Conservation (phyloP, 2,113 vertebrate genomes). For the Ctenomys sociabilis region DNA sequence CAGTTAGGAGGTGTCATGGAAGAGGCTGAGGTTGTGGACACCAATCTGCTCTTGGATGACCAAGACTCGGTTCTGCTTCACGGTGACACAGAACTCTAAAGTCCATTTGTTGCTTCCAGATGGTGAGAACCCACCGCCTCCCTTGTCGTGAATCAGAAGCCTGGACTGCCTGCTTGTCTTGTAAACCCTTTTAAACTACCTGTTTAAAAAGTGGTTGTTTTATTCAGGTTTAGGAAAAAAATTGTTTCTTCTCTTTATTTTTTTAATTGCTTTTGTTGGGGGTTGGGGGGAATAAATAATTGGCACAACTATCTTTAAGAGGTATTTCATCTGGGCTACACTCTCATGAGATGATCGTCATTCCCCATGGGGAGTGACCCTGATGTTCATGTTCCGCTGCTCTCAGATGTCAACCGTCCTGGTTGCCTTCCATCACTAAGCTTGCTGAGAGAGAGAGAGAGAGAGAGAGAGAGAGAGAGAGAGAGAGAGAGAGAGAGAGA, state of each 20-base stretch:
- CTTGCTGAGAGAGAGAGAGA: too few relatives aligned
- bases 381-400: conserved; percentile 60
- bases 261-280: conserved; percentile 68
- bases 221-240: conserved; percentile 82
- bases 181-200: conserved; percentile 87
- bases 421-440: conserved; percentile 67
- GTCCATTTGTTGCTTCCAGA: conserved; percentile 66
- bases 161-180: conserved; percentile 82
- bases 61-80: conserved; percentile 87
- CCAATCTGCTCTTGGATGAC: conserved; percentile 87
- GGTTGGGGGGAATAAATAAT: conserved; percentile 83
- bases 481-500: too few relatives aligned
- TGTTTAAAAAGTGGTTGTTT: conserved; percentile 85
- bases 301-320: conserved; percentile 86
- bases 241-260: conserved; percentile 77
- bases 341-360: conserved; percentile 70
- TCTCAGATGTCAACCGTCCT: conserved; percentile 71
- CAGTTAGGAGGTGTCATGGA: conserved; percentile 88
- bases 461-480: too few relatives aligned
- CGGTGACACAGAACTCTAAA: conserved; percentile 88
- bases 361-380: conserved; percentile 56
- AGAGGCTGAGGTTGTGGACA: conserved; percentile 86
- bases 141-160: conserved; percentile 79
- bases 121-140: conserved; percentile 67
- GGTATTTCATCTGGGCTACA: conserved; percentile 84